Evolutionary conservation across 2,888 invertebrate genomes (phyloP).

Genomic region (Argyra leucocephala): DNA sequence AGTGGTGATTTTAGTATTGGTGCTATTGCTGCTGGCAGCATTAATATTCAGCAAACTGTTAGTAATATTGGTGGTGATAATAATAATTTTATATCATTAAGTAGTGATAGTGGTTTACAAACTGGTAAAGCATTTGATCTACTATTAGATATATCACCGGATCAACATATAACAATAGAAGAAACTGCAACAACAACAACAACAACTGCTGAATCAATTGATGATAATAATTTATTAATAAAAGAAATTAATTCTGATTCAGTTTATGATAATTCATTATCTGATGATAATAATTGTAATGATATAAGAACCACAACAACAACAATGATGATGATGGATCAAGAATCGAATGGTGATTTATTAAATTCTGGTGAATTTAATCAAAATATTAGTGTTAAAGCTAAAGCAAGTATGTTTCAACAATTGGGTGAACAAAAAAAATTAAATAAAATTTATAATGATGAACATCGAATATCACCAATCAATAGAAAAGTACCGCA

Average conservation of each 20-base stretch:
- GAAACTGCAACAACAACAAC: no score
- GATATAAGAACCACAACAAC: background rate
- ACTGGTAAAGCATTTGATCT: conserved; percentile 26
- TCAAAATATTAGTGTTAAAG: conserved; percentile 50
- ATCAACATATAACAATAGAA: background rate
- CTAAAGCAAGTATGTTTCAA: conserved; percentile 62
- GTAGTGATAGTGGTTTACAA: conserved; percentile 29
- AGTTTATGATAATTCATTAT: background rate
- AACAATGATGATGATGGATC: conserved; percentile 4
- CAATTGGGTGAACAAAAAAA: conserved; percentile 53
- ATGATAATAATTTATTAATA: background rate
- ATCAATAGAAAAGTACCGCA: conserved; percentile 28
- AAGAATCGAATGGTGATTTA: background rate
- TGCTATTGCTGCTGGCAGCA: background rate
- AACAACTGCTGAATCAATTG: no score
- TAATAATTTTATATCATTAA: conserved; percentile 26
- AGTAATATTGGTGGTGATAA: no score
- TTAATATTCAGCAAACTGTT: no score
- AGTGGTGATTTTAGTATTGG: conserved; percentile 25
- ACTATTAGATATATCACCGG: conserved; percentile 19
- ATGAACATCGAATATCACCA: conserved; percentile 24
- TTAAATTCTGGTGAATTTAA: background rate
- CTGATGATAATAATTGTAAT: background rate
- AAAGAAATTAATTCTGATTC: background rate
- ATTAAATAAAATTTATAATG: conserved; percentile 40